phyloP scores from a whole-genome alignment of 2,113 vertebrate species.

The Anser brachyrhynchus region DNA sequence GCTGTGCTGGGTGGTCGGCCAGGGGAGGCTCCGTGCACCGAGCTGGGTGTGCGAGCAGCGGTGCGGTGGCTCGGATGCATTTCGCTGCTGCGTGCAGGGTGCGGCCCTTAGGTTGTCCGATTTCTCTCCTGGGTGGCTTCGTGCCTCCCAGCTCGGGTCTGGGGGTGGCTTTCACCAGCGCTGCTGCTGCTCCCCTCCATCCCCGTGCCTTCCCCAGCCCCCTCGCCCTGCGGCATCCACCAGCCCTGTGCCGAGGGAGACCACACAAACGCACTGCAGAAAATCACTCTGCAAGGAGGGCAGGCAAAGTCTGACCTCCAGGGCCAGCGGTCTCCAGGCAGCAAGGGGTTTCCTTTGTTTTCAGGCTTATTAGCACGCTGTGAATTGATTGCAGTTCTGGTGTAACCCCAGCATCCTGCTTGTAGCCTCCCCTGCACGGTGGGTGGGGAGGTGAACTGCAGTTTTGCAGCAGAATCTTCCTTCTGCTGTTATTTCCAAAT shows the following conservation, averaged over 20 bases:
- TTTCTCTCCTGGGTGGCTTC: background rate
- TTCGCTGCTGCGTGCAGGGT: background rate
- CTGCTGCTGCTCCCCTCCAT: background rate
- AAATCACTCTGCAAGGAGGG: background rate
- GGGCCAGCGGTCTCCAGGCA: background rate
- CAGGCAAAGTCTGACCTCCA: background rate
- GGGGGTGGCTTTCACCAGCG: background rate
- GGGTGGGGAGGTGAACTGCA: background rate
- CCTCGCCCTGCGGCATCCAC: background rate
- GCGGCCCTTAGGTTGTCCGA: background rate
- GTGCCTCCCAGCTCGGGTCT: background rate
- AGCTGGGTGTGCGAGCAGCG: background rate
- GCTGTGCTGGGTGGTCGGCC: background rate
- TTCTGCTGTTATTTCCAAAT: background rate
- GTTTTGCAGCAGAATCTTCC: background rate
- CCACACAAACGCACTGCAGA: background rate
- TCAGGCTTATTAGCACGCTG: background rate
- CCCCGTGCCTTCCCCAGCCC: background rate
- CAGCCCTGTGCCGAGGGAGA: rapidly evolving
- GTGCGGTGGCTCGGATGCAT: rapidly evolving
- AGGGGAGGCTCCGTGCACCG: background rate
- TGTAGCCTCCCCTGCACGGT: rapidly evolving
- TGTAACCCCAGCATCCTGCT: background rate
- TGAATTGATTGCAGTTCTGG: background rate
- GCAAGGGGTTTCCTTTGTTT: background rate